A percentile compares a stretch with the other conserved stretches of the same genome.
These are phyloP conservation scores for Bujurquina vittata DNA, from an alignment of 2,113 vertebrate genomes.

Conservation along the genomic window DNA sequence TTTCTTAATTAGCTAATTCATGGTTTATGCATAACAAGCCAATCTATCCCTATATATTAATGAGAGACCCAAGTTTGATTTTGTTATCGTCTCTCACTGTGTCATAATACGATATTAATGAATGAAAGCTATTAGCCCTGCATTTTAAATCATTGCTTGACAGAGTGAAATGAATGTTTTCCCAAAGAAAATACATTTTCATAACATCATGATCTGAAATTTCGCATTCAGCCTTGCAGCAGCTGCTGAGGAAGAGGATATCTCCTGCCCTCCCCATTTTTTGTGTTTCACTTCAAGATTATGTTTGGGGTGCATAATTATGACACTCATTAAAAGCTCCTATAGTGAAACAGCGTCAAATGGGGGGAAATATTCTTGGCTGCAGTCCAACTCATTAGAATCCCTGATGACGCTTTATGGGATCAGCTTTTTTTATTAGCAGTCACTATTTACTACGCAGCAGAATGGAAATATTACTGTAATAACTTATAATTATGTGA, in stretches of 20 bases:
- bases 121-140: slow-evolving; percentile 69
- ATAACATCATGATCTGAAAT: slow-evolving; percentile 52
- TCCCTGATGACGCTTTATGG: slow-evolving; percentile 68
- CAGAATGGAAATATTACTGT: slow-evolving; percentile 69
- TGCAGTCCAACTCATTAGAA: slow-evolving; percentile 76
- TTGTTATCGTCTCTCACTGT: slow-evolving; percentile 62
- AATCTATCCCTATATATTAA: slow-evolving; percentile 70
- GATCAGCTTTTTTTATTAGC: slow-evolving; percentile 66
- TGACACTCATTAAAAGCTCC: slow-evolving; percentile 75
- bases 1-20: slow-evolving; percentile 70
- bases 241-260: slow-evolving; percentile 45
- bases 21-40: slow-evolving; percentile 67
- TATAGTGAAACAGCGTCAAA: slow-evolving; percentile 67
- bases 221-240: slow-evolving; percentile 52
- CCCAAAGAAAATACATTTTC: slow-evolving; percentile 56
- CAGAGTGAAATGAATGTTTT: slow-evolving; percentile 57
- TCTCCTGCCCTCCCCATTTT: slow-evolving; percentile 23
- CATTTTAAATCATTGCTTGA: slow-evolving; percentile 53
- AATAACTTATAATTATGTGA: slow-evolving; percentile 72
- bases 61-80: slow-evolving; percentile 69
- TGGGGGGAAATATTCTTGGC: slow-evolving; percentile 72
- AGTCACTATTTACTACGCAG: slow-evolving; percentile 66
- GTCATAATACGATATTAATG: slow-evolving; percentile 74
- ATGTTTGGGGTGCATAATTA: slow-evolving; percentile 78
- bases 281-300: slow-evolving; percentile 73